Evolutionary conservation across 1,140 invertebrate genomes (phyloP), one percentile per base, ranked within the genome.

Genomic region (Monomorium pharaonis): DNA sequence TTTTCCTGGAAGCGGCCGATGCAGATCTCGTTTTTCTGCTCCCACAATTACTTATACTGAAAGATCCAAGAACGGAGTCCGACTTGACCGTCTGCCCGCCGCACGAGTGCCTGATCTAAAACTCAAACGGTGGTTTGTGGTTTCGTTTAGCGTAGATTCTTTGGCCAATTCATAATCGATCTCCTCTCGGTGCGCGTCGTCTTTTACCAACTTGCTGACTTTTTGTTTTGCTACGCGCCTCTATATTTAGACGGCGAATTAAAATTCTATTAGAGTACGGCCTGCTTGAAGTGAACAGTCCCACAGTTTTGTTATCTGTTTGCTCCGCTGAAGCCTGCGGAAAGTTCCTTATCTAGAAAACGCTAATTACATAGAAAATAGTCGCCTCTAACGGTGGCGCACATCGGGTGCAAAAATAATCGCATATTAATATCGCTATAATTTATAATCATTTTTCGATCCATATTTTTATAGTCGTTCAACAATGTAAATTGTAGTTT

Each of bases 1-100:
- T 62, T n/a, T n/a, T 47, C 56, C 24, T 63, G 58, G 72, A 84
- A 84, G 24, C 14, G 21, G 24, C 21, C 75, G 24, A 30, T 51
- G 14, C 37, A 24, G 44, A 49, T n/a, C 49, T 14, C 47, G 16
- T 30, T 47, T 30, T 47, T 30, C 16, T 37, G 14, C 21, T 69
- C 51, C 56, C 14, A 3, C 42, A 67, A 44, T 83, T 58, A 33
- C n/a, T n/a, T 33, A 37, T 37, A 37, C n/a, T n/a, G 37, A 21
- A 70, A 14, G n/a, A n/a, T 12, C n/a, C 58, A 21, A 27, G 33
- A 56, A 70, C 37, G 14, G 16, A n/a, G n/a, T n/a, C 18, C 16
- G 21, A n/a, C 49, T 42, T 42, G 21, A 62, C n/a, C n/a, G n/a
- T 27, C 18, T 18, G 42, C 16, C 18, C n/a, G n/a, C n/a, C n/a